Evolutionary conservation across 2,797 vertebrate species (phyloP), one percentile per base, ranked within the genome.

Genomic region (Paedocypris micromegethes): DNA sequence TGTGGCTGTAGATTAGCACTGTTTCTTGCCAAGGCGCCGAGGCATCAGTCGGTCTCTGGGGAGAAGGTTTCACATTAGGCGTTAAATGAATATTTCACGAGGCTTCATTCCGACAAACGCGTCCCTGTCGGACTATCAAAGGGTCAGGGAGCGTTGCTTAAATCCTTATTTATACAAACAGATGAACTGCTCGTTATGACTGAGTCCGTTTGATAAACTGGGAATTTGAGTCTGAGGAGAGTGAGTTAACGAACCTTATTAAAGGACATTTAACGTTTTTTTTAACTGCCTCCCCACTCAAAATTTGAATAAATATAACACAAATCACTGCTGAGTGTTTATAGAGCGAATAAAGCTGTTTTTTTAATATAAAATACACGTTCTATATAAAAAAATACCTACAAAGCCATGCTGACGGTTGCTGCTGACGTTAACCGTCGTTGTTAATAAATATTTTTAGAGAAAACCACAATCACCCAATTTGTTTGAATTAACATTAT

Each of bases 21-120:
- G 88, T 88, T 91, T 88, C 87, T 91, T 90, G 91, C 92, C 91
- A 90, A 84, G 83, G 85, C 85, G 78, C 84, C 79, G 85, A 88
- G 88, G 86, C 87, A 87, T 87, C 86, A 84, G 84, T 63, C 72
- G 58, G 88, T 93, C 94, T 91, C 93, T 79, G 83, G 94, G 94
- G 94, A 88, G 83, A 88, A 85, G 81, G 84, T 91, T 91, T 95
- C 91, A 91, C 92, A 93, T 93, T 93, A 93, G 93, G 91, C 90
- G 90, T 91, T 92, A 93, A 95, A 97, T 97, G 93, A 97, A 96
- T 97, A 97, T 97, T 97, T 97, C 93, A 98, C 93, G 93, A 94
- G 93, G 88, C 90, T 92, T 93, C 92, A 90, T 89, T 92, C 91
- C 89, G 83, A 90, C 90, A 91, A 91, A 91, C 87, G 89, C 86